Evolutionary conservation across 2,888 invertebrate species (phyloP), one percentile per base, ranked within the genome.

Genomic region (Alitta virens): DNA sequence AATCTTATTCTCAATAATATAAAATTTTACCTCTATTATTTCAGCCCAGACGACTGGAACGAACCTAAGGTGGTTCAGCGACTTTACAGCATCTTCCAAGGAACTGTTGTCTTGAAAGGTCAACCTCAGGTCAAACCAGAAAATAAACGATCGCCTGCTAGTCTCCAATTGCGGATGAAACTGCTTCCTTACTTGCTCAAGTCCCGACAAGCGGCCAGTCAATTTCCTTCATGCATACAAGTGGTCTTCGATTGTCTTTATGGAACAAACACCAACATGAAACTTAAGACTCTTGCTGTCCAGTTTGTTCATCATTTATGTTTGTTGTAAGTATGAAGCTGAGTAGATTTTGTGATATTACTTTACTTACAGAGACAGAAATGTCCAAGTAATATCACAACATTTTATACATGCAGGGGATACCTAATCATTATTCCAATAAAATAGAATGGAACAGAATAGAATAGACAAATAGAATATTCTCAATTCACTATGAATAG

Each of bases 171-270:
- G 56, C 87, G 93, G 38, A 85, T 94, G 64, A 94, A 94, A 82
- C 82, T 95, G 40, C 86, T 95, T 67, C 90, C 91, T 65, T 90
- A 91, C 83, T 84, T 95, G 60, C 87, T 91, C 68, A 88, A 78
- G 62, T 84, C 84, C 1, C 71, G 81, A 62, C 82, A 82, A 60
- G 82, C 84, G 7, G 78, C 81, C 18, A 75, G 79, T 56, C 73
- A 79, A 49, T 82, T 84, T 63, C 91, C 92, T 7, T 88, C 89
- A 58, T 90, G 91, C 70, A 90, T 94, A 63, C 92, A 92, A 85
- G 89, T 91, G 43, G 88, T 94, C 58, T 94, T 94, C 82, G 92
- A 94, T 72, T 90, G 92, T 2, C 83, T 95, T 14, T 93, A 91
- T 80, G 93, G 92, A 27, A 86, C 86, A 2, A 90, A 90, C 72